These are phyloP conservation scores for Neuroterus valhalla DNA, from an alignment of 1,140 invertebrate species.

Conservation along the genomic window DNA sequence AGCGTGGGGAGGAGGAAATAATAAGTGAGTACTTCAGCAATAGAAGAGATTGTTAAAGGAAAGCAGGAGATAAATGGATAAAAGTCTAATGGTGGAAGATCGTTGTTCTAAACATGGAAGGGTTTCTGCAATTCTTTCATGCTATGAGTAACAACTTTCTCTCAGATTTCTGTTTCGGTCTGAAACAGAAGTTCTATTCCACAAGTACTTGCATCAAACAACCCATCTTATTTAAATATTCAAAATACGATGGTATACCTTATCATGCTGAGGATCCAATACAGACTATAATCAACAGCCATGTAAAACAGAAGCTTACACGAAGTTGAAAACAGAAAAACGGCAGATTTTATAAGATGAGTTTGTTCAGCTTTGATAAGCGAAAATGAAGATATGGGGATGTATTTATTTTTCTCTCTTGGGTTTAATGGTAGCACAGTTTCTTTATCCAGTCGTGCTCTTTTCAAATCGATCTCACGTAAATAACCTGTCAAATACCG, in stretches of 20 bases:
- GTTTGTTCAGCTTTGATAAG: constrained; percentile 78
- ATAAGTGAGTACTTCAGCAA: too few relatives aligned
- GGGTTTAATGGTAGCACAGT: constrained; percentile 83
- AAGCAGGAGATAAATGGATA: too few relatives aligned
- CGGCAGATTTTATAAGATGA: constrained; percentile 77
- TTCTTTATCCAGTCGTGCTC: constrained; percentile 77
- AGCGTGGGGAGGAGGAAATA: too few relatives aligned
- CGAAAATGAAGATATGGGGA: constrained; percentile 78
- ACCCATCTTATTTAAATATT: background rate
- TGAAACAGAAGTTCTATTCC: too few relatives aligned
- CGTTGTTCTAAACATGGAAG: too few relatives aligned
- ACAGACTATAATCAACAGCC: constrained; percentile 83
- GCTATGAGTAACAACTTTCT: too few relatives aligned
- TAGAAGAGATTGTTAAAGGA: too few relatives aligned
- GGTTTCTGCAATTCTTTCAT: too few relatives aligned
- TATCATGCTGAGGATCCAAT: constrained; percentile 78
- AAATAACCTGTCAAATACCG: constrained; percentile 83
- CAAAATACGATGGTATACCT: constrained; percentile 11
- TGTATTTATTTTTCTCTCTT: constrained; percentile 80
- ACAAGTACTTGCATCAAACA: too few relatives aligned
- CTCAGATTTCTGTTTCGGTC: too few relatives aligned
- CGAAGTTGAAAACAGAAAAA: constrained; percentile 78
- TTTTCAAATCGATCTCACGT: constrained; percentile 80
- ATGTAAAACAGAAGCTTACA: constrained; percentile 83
- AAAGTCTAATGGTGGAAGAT: too few relatives aligned